Conservation (phyloP, 2,113 vertebrate species). For the Triplophysa tibetana region DNA sequence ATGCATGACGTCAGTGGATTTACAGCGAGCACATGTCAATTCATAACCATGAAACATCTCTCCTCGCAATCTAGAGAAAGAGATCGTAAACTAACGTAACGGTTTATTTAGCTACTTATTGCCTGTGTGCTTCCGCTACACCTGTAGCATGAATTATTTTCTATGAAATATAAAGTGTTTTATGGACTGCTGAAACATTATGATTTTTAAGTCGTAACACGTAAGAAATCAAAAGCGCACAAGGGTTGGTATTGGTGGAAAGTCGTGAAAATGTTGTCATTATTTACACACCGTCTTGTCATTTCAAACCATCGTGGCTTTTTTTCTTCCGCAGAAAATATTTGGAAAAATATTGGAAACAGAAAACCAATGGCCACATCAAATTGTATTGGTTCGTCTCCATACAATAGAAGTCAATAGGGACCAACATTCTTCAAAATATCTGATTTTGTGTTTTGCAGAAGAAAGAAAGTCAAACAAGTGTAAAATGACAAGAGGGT, state of each 20-base stretch:
- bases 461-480: no score
- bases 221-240: conserved; percentile 1
- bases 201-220: conserved; percentile 39
- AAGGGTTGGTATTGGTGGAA: neutral
- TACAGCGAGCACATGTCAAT: conserved; percentile 60
- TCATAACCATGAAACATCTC: conserved; percentile 60
- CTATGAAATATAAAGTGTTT: conserved; percentile 55
- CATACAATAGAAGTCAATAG: no score
- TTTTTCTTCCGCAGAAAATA: no score
- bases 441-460: no score
- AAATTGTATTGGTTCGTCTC: no score
- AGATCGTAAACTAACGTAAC: conserved; percentile 63
- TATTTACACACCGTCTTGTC: no score
- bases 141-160: conserved; percentile 56
- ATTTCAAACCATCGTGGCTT: no score
- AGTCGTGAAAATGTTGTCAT: no score
- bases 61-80: conserved; percentile 57
- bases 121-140: conserved; percentile 53
- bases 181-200: conserved; percentile 52
- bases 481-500: no score
- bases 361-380: no score
- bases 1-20: conserved; percentile 70
- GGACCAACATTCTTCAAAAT: no score
- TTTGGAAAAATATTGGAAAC: no score
- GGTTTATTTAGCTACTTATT: conserved; percentile 62